phyloP scores from a whole-genome alignment of 2,113 vertebrate species.

The Jacana jacana region DNA sequence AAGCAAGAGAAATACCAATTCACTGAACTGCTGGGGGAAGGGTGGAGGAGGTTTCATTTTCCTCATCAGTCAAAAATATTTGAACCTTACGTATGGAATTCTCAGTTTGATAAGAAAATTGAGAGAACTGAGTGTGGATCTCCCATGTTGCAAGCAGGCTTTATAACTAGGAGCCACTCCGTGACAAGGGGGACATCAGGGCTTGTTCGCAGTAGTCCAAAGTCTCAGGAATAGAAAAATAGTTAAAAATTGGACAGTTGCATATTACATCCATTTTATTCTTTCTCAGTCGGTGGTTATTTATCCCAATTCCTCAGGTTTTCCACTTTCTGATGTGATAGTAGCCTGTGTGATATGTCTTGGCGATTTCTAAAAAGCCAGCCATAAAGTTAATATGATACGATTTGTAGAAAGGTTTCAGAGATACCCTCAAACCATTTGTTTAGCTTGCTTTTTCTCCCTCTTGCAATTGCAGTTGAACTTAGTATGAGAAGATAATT shows the following conservation, averaged over 20 bases:
- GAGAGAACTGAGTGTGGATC: neutral
- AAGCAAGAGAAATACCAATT: neutral
- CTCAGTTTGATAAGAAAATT: neutral
- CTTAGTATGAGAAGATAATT: neutral
- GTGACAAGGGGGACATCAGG: neutral
- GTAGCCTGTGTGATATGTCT: neutral
- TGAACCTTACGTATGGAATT: neutral
- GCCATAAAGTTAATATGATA: neutral
- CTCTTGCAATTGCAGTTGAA: neutral
- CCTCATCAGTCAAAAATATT: neutral
- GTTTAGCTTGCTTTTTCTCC: neutral
- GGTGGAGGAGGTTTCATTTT: neutral
- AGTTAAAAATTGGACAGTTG: neutral
- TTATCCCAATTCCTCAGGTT: neutral
- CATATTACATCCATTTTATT: neutral
- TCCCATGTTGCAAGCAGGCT: neutral
- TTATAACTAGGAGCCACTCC: accelerated
- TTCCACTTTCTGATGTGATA: neutral
- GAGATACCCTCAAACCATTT: neutral
- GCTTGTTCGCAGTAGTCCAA: neutral
- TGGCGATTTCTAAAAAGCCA: neutral
- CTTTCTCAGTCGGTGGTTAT: neutral
- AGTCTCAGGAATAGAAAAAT: neutral
- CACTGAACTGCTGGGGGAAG: neutral
- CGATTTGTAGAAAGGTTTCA: neutral